Conservation (phyloP, 2,888 invertebrate genomes). For the Agonopterix alstromeriana region DNA sequence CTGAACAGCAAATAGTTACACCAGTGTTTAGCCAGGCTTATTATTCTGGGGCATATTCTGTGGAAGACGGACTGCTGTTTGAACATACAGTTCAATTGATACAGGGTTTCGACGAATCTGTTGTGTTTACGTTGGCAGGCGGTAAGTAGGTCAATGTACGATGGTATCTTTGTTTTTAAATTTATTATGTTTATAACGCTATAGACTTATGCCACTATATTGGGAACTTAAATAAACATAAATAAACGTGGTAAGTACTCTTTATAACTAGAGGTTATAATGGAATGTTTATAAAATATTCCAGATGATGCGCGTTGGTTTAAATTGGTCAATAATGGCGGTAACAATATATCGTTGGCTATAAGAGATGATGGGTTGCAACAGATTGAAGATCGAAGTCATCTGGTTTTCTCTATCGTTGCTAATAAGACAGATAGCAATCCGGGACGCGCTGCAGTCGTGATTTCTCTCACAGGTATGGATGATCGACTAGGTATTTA, state of each 20-base stretch:
- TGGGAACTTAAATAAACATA: too few relatives aligned
- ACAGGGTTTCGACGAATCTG: slow-evolving; percentile 25
- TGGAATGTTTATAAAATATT: not conserved
- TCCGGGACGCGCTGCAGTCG: slow-evolving; percentile 17
- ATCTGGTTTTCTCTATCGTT: slow-evolving; percentile 21
- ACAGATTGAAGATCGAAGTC: slow-evolving; percentile 11
- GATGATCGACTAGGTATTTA: too few relatives aligned
- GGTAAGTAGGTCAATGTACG: slow-evolving; percentile 18
- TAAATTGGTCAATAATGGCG: slow-evolving; percentile 9
- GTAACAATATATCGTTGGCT: slow-evolving; percentile 3
- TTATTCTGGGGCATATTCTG: slow-evolving; percentile 26
- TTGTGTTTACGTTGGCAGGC: slow-evolving; percentile 25
- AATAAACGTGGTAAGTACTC: too few relatives aligned
- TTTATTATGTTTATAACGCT: too few relatives aligned
- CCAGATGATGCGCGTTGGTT: slow-evolving; percentile 25
- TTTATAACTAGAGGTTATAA: slow-evolving; percentile 1
- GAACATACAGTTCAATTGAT: slow-evolving; percentile 20
- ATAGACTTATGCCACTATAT: too few relatives aligned
- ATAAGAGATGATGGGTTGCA: slow-evolving; percentile 4
- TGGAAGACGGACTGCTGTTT: slow-evolving; percentile 20
- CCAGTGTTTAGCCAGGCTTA: slow-evolving; percentile 23
- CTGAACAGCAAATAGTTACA: slow-evolving; percentile 13
- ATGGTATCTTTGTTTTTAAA: too few relatives aligned
- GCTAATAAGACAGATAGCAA: slow-evolving; percentile 19
- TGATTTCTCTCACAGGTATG: slow-evolving; percentile 15